These are phyloP conservation scores for Mizuhopecten yessoensis DNA, from an alignment of 1,140 invertebrate genomes.

Conservation along the genomic window DNA sequence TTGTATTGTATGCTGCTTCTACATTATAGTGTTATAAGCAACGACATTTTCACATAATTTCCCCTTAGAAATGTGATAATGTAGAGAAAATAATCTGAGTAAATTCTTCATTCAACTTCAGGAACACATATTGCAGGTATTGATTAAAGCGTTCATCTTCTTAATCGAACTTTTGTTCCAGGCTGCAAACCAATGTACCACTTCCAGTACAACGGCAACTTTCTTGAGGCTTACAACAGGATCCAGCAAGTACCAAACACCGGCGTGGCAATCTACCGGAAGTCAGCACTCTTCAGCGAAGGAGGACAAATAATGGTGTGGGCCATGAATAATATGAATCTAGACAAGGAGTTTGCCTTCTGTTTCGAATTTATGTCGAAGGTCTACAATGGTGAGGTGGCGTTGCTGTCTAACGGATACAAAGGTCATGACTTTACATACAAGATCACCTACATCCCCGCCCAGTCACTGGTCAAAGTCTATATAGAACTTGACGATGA, in stretches of 20 bases:
- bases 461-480: conserved; percentile 49
- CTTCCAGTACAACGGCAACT: conserved; percentile 61
- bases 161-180: conserved; percentile 26
- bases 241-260: conserved; percentile 59
- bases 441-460: conserved; percentile 56
- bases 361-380: conserved; percentile 63
- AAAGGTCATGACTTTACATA: conserved; percentile 53
- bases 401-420: conserved; percentile 57
- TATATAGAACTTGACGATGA: conserved; percentile 53
- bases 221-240: conserved; percentile 58
- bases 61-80: too few relatives aligned
- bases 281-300: conserved; percentile 56
- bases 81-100: too few relatives aligned
- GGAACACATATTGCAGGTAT: too few relatives aligned
- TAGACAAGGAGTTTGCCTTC: conserved; percentile 55
- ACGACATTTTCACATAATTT: too few relatives aligned
- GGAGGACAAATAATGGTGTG: conserved; percentile 61
- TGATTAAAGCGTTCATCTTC: too few relatives aligned
- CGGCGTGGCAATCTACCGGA: conserved; percentile 54
- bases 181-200: conserved; percentile 62
- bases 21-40: too few relatives aligned
- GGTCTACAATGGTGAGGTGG: conserved; percentile 54
- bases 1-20: too few relatives aligned
- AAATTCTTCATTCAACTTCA: too few relatives aligned
- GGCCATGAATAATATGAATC: conserved; percentile 59